Evolutionary conservation across 92 coral and sea anemone genomes (phyloP).

Genomic region (Porites evermanni): DNA sequence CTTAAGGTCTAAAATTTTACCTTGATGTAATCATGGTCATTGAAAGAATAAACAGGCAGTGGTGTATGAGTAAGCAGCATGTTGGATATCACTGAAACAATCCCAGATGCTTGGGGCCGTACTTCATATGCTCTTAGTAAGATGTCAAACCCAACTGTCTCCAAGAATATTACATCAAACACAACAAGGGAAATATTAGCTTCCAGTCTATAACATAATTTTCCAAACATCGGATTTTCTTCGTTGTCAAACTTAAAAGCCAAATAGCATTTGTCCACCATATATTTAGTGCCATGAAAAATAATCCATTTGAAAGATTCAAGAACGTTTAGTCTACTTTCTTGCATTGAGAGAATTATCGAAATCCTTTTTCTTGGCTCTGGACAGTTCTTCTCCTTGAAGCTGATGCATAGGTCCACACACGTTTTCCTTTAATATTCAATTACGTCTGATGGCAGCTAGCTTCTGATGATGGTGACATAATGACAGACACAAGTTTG

Average conservation of each 20-base stretch:
- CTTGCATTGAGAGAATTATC: neutral
- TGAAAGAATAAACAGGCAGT: too few species aligned
- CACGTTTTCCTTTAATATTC: neutral
- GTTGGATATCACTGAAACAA: too few species aligned
- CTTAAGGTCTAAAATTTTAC: too few species aligned
- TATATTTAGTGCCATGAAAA: constrained; percentile 37
- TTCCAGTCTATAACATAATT: constrained; percentile 5
- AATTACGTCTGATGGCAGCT: constrained; percentile 2
- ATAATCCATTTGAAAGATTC: constrained; percentile 18
- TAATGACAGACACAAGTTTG: constrained; percentile 21
- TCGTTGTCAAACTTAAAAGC: neutral
- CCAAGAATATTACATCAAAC: constrained; percentile 9
- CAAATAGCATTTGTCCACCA: constrained; percentile 26
- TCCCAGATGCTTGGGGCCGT: constrained; percentile 14
- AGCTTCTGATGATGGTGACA: constrained; percentile 32
- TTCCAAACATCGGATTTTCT: constrained; percentile 36
- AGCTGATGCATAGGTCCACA: constrained; percentile 31
- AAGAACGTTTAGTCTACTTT: neutral
- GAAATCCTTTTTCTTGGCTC: neutral
- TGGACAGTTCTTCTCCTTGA: neutral
- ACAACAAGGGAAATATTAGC: constrained; percentile 7
- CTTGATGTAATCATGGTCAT: too few species aligned
- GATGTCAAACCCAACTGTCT: constrained; percentile 16
- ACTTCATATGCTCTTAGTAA: constrained; percentile 33
- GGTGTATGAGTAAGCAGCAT: too few species aligned